Evolutionary conservation across 2,888 invertebrate genomes (phyloP).

Genomic region (Mesorhabditis spiculigera): DNA sequence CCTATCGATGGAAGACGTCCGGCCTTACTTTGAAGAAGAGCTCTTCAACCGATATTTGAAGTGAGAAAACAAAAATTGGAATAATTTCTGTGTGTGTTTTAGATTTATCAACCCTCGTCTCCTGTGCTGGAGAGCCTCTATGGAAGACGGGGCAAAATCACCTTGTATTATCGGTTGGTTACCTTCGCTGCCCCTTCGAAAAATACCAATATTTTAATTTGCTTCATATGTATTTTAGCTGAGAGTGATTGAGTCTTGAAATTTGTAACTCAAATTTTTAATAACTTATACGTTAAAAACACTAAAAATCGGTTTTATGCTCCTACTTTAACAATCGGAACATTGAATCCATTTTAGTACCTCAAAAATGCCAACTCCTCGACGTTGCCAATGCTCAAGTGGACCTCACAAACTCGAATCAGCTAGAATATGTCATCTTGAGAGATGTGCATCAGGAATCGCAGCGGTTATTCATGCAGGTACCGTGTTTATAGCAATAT

Average conservation of each 20-base stretch:
- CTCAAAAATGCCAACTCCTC: background rate
- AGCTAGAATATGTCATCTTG: background rate
- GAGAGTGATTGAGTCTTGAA: no score
- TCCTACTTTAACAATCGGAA: no score
- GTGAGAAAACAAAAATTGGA: no score
- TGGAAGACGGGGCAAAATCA: background rate
- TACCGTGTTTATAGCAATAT: background rate
- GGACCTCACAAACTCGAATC: background rate
- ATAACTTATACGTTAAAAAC: no score
- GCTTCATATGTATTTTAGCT: no score
- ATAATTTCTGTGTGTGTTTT: no score
- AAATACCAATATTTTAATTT: no score
- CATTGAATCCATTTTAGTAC: background rate
- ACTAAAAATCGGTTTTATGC: no score
- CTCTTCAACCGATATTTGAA: background rate
- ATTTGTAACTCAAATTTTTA: no score
- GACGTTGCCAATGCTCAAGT: conserved; percentile 1
- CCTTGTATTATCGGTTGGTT: background rate
- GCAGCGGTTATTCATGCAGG: background rate
- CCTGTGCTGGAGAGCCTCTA: background rate
- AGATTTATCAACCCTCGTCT: background rate
- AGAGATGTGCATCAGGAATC: background rate
- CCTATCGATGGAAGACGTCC: background rate
- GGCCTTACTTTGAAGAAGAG: background rate
- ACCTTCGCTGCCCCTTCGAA: background rate